phyloP scores from a whole-genome alignment of 2,113 vertebrate species.

The Fukomys damarensis region DNA sequence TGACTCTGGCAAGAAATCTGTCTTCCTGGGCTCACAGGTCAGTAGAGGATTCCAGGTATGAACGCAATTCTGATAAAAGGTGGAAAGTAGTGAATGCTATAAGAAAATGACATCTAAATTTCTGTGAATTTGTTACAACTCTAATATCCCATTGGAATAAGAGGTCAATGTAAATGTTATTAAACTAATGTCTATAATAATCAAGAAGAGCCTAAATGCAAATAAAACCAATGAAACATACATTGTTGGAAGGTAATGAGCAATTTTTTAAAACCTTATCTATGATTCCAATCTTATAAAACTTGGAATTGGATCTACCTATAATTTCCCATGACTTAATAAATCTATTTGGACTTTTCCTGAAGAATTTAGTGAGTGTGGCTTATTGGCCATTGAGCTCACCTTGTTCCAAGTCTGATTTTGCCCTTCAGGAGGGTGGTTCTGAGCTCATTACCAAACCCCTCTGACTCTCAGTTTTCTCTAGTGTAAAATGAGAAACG shows the following conservation, averaged over 20 bases:
- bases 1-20: not conserved
- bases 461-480: not conserved
- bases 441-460: not conserved
- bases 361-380: not conserved
- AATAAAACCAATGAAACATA: not conserved
- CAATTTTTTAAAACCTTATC: slow-evolving; percentile 11
- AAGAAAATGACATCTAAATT: slow-evolving; percentile 28
- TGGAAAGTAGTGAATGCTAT: not conserved
- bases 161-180: slow-evolving; percentile 21
- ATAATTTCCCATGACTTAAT: slow-evolving; percentile 14
- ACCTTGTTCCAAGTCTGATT: not conserved
- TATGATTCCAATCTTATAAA: not conserved
- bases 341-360: slow-evolving; percentile 28
- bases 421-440: not conserved
- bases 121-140: not conserved
- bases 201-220: not conserved
- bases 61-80: not conserved
- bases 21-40: not conserved
- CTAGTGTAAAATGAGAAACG: not conserved
- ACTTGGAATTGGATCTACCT: not conserved
- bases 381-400: not conserved
- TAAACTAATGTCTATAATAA: not conserved
- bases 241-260: not conserved
- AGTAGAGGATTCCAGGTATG: not conserved
- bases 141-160: not conserved